Percentiles rank a stretch among this genome's conserved stretches.
These are phyloP conservation scores for Nyctalus aviator DNA, from an alignment of 2,797 vertebrate species.

Conservation along the genomic window DNA sequence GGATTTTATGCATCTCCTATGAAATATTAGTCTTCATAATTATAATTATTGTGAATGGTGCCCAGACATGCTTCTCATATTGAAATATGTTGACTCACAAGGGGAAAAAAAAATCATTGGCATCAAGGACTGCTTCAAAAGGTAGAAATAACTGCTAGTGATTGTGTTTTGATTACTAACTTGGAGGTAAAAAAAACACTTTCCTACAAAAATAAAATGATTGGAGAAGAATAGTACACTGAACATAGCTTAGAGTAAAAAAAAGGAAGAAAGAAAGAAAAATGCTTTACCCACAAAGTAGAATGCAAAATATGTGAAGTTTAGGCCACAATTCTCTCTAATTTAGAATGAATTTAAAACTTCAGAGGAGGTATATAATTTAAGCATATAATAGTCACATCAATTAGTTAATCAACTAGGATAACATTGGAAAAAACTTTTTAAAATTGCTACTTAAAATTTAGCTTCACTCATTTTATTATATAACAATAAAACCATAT, in stretches of 20 bases:
- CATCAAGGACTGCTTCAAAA: background rate
- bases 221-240: background rate
- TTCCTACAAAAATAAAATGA: slow-evolving; percentile 52
- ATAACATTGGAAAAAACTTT: background rate
- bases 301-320: background rate
- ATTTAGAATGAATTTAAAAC: background rate
- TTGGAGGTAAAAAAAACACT: background rate
- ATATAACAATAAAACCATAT: background rate
- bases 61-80: background rate
- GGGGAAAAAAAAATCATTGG: background rate
- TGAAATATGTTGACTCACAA: background rate
- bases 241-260: background rate
- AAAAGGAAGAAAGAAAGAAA: background rate
- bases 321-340: background rate
- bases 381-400: background rate
- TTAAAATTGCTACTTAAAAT: background rate
- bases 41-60: background rate
- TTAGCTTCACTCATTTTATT: background rate
- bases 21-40: slow-evolving; percentile 17
- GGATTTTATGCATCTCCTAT: background rate
- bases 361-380: background rate
- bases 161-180: slow-evolving; percentile 43
- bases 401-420: background rate
- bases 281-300: background rate
- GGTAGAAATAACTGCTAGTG: background rate